A percentile compares a stretch with the other conserved stretches of the same genome.
These are phyloP conservation scores for Pyralis farinalis DNA, from an alignment of 2,888 invertebrate species.

Conservation along the genomic window DNA sequence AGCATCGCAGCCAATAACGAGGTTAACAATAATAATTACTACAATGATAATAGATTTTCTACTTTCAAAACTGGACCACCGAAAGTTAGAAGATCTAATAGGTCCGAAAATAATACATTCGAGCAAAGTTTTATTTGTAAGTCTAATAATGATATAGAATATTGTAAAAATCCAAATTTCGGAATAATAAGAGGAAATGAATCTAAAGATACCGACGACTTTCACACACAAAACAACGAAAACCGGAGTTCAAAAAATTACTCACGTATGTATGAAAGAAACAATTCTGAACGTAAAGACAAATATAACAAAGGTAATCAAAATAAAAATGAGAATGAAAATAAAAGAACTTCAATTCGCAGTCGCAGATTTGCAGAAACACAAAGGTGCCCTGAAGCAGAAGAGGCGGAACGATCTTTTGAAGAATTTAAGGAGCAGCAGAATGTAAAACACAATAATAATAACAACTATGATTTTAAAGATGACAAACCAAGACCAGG, in stretches of 20 bases:
- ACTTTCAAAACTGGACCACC: slow-evolving; percentile 56
- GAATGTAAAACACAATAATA: slow-evolving; percentile 19
- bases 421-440: slow-evolving; percentile 33
- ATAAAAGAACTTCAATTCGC: slow-evolving; percentile 42
- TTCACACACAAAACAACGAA: slow-evolving; percentile 43
- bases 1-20: slow-evolving; percentile 43
- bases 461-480: slow-evolving; percentile 13
- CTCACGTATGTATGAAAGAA: slow-evolving; percentile 54
- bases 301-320: slow-evolving; percentile 25
- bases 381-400: slow-evolving; percentile 16
- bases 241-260: slow-evolving; percentile 41
- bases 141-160: slow-evolving; percentile 66
- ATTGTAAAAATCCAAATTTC: slow-evolving; percentile 62
- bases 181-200: slow-evolving; percentile 38
- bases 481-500: slow-evolving; percentile 59
- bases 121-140: slow-evolving; percentile 47
- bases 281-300: slow-evolving; percentile 46
- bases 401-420: slow-evolving; percentile 37
- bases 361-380: slow-evolving; percentile 32
- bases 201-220: slow-evolving; percentile 25
- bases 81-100: slow-evolving; percentile 53
- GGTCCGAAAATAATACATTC: slow-evolving; percentile 35
- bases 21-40: slow-evolving; percentile 53
- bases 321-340: slow-evolving; percentile 26
- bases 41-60: slow-evolving; percentile 44